A percentile compares a stretch with the other conserved stretches of the same genome.
These are phyloP conservation scores for Dione juno DNA, from an alignment of 2,888 invertebrate species.

Conservation along the genomic window DNA sequence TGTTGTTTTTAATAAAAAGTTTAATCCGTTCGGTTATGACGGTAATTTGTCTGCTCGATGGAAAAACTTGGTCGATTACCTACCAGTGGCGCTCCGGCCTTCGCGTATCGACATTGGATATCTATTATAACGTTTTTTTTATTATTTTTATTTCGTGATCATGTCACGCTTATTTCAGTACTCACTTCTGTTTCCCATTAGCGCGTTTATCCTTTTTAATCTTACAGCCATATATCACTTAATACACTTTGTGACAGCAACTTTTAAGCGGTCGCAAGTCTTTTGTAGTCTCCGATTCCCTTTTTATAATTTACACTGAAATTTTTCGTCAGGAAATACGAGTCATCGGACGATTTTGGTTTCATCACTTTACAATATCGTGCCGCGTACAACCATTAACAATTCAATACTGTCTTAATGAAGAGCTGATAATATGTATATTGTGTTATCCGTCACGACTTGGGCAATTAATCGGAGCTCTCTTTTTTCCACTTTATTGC, in stretches of 20 bases:
- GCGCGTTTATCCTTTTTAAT: constrained; percentile 60
- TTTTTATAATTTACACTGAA: constrained; percentile 58
- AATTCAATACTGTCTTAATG: constrained; percentile 79
- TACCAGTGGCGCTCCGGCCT: constrained; percentile 62
- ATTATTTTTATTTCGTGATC: constrained; percentile 73
- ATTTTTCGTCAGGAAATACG: constrained; percentile 62
- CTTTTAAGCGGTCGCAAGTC: constrained; percentile 56
- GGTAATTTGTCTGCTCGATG: constrained; percentile 81
- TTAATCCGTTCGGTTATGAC: constrained; percentile 83
- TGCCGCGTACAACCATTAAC: constrained; percentile 74
- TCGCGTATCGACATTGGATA: constrained; percentile 56
- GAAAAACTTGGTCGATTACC: constrained; percentile 81
- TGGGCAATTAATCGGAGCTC: constrained; percentile 73
- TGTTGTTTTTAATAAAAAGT: constrained; percentile 84
- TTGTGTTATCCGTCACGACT: constrained; percentile 74
- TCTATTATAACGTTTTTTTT: constrained; percentile 57
- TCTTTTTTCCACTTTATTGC: constrained; percentile 73
- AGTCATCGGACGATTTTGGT: constrained; percentile 68
- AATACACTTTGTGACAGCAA: constrained; percentile 55
- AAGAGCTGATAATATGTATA: constrained; percentile 81
- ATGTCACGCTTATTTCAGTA: constrained; percentile 79
- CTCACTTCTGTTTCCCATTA: constrained; percentile 80
- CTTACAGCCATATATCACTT: constrained; percentile 66
- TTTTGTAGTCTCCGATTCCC: constrained; percentile 59
- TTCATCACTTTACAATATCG: constrained; percentile 75